These are phyloP conservation scores for Trilocha varians DNA, from an alignment of 2,888 invertebrate genomes.

Conservation along the genomic window DNA sequence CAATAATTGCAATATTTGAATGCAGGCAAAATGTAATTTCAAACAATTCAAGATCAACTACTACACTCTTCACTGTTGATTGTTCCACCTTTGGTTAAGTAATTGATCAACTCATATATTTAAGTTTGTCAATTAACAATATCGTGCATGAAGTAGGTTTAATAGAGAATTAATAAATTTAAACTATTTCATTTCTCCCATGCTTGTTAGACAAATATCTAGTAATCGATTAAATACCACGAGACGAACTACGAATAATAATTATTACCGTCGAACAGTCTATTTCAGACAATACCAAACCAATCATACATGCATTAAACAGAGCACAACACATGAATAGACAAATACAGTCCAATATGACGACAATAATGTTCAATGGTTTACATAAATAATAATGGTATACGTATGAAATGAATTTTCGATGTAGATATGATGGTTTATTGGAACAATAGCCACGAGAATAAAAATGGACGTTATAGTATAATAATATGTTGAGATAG, in stretches of 20 bases:
- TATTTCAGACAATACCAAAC: neutral
- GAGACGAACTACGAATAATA: neutral
- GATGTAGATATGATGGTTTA: slow-evolving; percentile 1
- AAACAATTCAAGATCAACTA: too few relatives aligned
- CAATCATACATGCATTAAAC: neutral
- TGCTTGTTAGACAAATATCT: neutral
- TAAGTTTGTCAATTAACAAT: too few relatives aligned
- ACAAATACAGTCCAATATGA: neutral
- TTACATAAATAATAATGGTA: neutral
- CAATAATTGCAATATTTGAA: too few relatives aligned
- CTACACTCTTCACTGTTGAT: too few relatives aligned
- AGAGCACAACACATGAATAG: neutral
- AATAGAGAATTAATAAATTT: neutral
- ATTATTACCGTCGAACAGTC: neutral
- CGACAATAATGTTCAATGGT: neutral
- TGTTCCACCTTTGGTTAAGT: too few relatives aligned
- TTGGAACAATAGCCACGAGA: slow-evolving; percentile 15
- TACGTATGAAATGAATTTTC: neutral
- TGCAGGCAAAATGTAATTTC: too few relatives aligned
- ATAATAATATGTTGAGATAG: slow-evolving; percentile 23
- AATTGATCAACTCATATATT: too few relatives aligned
- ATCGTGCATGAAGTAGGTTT: too few relatives aligned
- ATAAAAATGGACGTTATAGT: slow-evolving; percentile 18
- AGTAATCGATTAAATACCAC: neutral
- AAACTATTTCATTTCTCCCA: neutral